Evolutionary conservation across 2,113 vertebrate genomes (phyloP).

Genomic region (Neolamprologus brichardi): DNA sequence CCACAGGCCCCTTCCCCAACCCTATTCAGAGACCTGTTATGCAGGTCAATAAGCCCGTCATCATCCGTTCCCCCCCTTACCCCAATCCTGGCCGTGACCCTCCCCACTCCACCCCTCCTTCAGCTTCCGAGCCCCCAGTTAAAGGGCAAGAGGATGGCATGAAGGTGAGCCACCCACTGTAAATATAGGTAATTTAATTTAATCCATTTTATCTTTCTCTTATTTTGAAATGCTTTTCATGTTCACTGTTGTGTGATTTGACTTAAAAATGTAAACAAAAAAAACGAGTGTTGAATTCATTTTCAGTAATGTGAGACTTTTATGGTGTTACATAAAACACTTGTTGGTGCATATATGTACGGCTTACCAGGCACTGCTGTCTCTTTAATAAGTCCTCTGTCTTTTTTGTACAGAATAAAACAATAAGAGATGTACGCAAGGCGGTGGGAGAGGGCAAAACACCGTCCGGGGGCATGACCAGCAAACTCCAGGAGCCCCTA

Average conservation of each 20-base stretch:
- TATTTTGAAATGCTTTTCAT: not conserved
- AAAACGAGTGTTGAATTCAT: not conserved
- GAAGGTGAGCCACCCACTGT: conserved; percentile 82
- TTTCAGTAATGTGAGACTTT: not conserved
- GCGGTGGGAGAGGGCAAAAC: conserved; percentile 76
- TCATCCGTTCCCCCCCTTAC: conserved; percentile 74
- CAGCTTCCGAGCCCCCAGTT: conserved; percentile 61
- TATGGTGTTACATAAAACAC: not conserved
- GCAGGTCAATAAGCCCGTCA: conserved; percentile 77
- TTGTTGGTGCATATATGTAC: not conserved
- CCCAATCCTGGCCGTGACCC: conserved; percentile 65
- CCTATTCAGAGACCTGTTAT: conserved; percentile 80
- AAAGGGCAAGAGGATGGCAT: conserved; percentile 78
- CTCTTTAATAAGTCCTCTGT: not conserved
- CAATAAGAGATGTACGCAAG: conserved; percentile 72
- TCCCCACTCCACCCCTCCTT: conserved; percentile 64
- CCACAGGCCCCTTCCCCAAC: conserved; percentile 74
- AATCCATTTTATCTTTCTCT: conserved; percentile 45
- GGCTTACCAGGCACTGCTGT: not conserved
- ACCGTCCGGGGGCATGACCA: conserved; percentile 74
- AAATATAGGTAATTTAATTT: conserved; percentile 76
- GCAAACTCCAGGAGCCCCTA: conserved; percentile 80
- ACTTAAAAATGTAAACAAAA: not conserved
- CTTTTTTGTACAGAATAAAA: conserved; percentile 76
- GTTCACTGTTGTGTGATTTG: not conserved